Percentiles rank a stretch among this genome's conserved stretches.
Evolutionary conservation across 2,888 invertebrate genomes (phyloP).

Genomic region (Clistopyga incitator): DNA sequence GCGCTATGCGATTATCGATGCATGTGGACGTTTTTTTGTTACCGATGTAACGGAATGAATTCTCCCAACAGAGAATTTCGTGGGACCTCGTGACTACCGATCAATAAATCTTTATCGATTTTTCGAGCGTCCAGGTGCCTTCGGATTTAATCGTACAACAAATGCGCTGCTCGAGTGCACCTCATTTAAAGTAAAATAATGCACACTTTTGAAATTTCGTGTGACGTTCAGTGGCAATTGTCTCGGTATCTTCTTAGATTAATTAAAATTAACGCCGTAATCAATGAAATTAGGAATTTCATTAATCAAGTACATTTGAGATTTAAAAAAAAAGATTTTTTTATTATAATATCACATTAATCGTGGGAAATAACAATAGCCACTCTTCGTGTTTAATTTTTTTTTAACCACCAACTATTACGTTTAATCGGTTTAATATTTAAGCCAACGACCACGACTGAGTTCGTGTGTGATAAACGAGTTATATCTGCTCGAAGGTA

Average conservation of each 20-base stretch:
- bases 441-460: neutral
- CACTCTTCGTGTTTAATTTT: no score
- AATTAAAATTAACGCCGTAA: neutral
- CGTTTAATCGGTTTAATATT: neutral
- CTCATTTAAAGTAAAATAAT: neutral
- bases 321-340: no score
- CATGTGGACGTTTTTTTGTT: no score
- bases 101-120: constrained; percentile 64
- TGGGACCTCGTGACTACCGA: constrained; percentile 59
- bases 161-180: no score
- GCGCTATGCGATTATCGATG: neutral
- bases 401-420: no score
- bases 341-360: no score
- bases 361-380: no score
- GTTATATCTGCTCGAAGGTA: neutral
- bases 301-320: neutral
- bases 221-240: neutral
- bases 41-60: no score
- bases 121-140: no score
- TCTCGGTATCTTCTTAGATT: neutral
- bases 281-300: neutral
- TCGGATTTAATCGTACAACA: no score
- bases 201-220: neutral
- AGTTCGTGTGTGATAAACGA: neutral
- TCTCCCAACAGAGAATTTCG: constrained; percentile 21